Percentiles rank a stretch among this genome's conserved stretches.
phyloP scores from a whole-genome alignment of 2,113 vertebrate genomes.

The Gymnogyps californianus region DNA sequence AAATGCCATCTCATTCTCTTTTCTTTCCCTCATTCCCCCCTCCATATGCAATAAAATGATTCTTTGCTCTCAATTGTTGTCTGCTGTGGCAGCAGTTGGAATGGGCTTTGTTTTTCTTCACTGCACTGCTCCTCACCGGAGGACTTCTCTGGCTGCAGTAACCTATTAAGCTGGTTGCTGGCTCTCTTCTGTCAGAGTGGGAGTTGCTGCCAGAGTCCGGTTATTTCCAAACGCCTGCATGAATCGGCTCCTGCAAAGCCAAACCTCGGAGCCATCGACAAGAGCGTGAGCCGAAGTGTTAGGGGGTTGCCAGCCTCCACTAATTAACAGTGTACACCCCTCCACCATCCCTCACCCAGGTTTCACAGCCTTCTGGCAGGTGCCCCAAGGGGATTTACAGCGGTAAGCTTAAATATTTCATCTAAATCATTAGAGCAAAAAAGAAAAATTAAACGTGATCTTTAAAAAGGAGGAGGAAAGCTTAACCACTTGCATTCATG shows the following conservation, averaged over 20 bases:
- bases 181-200: not conserved
- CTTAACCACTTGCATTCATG: not conserved
- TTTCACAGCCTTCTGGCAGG: conserved; percentile 34
- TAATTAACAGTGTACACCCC: not conserved
- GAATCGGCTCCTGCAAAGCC: not conserved
- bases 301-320: not conserved
- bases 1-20: not conserved
- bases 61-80: conserved; percentile 7
- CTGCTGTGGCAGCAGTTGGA: not conserved
- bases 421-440: conserved; percentile 27
- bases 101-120: conserved; percentile 37
- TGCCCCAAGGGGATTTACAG: conserved; percentile 10
- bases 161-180: conserved; percentile 24
- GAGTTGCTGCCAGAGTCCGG: not conserved
- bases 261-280: not conserved
- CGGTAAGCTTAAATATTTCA: conserved; percentile 42
- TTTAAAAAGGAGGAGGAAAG: not conserved
- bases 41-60: not conserved
- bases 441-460: conserved; percentile 18
- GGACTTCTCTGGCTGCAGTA: not conserved
- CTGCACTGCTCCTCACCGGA: conserved; percentile 26
- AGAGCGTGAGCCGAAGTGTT: not conserved
- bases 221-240: not conserved
- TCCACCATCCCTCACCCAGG: not conserved
- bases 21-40: not conserved